These are phyloP conservation scores for Calvadosia cruxmelitensis DNA, from an alignment of 30 jellyfish, hydroid and myxozoan species.

Conservation along the genomic window DNA sequence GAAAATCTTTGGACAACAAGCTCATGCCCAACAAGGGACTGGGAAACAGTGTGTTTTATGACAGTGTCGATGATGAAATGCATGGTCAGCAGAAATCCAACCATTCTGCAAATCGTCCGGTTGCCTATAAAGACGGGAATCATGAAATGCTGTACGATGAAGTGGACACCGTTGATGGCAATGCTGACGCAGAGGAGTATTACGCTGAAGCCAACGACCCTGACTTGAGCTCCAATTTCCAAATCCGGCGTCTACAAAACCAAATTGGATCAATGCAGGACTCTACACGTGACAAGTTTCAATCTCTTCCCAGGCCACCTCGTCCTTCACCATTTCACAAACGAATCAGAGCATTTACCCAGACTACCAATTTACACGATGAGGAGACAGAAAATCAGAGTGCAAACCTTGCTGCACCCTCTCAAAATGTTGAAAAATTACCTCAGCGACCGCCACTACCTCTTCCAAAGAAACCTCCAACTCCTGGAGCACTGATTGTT, in stretches of 20 bases:
- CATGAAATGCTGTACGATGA: not conserved
- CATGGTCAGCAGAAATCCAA: not conserved
- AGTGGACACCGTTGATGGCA: not conserved
- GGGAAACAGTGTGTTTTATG: not conserved
- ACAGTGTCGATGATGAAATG: not conserved
- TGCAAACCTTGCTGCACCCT: not conserved
- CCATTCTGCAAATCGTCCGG: not conserved
- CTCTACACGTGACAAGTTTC: not conserved
- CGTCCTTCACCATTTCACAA: not conserved
- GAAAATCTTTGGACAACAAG: not conserved
- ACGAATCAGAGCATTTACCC: not conserved
- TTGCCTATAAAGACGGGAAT: not conserved
- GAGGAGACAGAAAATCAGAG: not conserved
- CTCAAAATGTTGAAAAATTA: not conserved
- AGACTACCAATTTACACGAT: not conserved
- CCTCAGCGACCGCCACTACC: not conserved
- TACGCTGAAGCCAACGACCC: not conserved
- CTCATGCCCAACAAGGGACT: not conserved
- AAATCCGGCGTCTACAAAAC: not conserved
- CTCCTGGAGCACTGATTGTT: not conserved
- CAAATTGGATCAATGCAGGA: not conserved
- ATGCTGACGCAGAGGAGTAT: not conserved
- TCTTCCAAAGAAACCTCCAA: not conserved
- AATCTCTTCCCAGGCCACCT: not conserved
- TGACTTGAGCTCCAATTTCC: not conserved